Evolutionary conservation across 2,888 invertebrate species (phyloP), one percentile per base, ranked within the genome.

Genomic region (Mantis religiosa): DNA sequence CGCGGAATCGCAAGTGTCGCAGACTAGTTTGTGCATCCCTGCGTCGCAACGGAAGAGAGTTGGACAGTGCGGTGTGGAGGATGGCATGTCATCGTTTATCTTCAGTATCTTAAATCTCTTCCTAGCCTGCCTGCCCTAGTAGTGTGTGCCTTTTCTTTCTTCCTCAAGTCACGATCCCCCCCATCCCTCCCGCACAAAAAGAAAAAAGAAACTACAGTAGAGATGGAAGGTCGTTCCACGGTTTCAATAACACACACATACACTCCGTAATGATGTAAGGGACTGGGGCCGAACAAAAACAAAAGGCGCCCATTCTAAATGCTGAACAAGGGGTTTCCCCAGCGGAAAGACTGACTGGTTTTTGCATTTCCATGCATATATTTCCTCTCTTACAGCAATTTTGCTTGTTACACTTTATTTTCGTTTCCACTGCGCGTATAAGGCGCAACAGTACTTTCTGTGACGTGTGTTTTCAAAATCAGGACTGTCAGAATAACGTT

Each of bases 91-190:
- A 47, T 85, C 85, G 54, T 85, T 47, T 85, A 85, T 85, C 85
- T 85, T 85, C 85, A 85, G 20, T 85, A 85, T 85, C 85, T 85
- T 85, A 28, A 85, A 85, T 85, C 85, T 54, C 28, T 85, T 54
- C 28, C 47, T 54, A 27, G 27, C 54, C 47, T 41, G 27, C 25
- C 28, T 6, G 47, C 28, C 85, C 12, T 25, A 34, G 34, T 85
- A 47, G n/a, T 25, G 47, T 25, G 47, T 27, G 54, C n/a, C 15
- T 15, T 85, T 85, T 85, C 27, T 85, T 41, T 20, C 25, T 30
- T 84, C 47, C n/a, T 54, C 27, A 54, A 85, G 85, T 85, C 85
- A 85, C 27, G 85, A 85, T 71, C 54, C 15, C 30, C 30, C 30
- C 4, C 30, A 4, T 4, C 54, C 54, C 54, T 71, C 54, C 20